Base-by-base conservation (phyloP, 2,888 invertebrate genomes). In the Lumbricus terrestris region DNA sequence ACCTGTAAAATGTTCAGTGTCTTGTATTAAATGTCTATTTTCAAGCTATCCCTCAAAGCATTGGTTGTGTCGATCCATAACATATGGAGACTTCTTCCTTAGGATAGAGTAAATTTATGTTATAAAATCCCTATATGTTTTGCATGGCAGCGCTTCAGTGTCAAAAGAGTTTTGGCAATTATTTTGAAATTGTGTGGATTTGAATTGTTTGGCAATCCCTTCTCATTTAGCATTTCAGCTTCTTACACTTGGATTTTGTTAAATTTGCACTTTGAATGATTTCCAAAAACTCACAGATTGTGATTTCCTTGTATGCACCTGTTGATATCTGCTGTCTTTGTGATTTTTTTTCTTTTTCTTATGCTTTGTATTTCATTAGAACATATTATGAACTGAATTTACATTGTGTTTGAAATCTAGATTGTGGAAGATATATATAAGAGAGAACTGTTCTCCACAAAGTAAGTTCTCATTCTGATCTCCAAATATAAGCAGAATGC, bases 361-460 rank as follows among this genome's bases (percentile, higher is more conserved):
- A 29, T 69, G 69, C 69, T 69, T 6, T 69, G 69, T 69, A 69
- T 69, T 69, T 69, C 29, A n/a, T 29, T 69, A 6, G n/a, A n/a
- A 69, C 88, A 88, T 8, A 69, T 69, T n/a, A 69, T n/a, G 29
- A 11, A 69, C n/a, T 69, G 29, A 16, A 69, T 16, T 69, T 69
- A 8, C 6, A n/a, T 0, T 69, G 69, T 69, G 69, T 69, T 69
- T 69, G n/a, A 69, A 69, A 91, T 92, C 29, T 92, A 94, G 94
- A 96, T 98, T 93, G 96, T 98, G 92, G 98, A 98, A 94, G 97
- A 98, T 93, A 97, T 99, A 93, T 99, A 98, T 94, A 95, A 96
- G 90, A 96, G 97, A 94, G 98, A 99, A 95, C 97, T 99, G 93
- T 96, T 96, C 91, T 97, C 97, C 90, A 97, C 97, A 93, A 97